Evolutionary conservation across 2,888 invertebrate genomes (phyloP).

Genomic region (Sesia bembeciformis): DNA sequence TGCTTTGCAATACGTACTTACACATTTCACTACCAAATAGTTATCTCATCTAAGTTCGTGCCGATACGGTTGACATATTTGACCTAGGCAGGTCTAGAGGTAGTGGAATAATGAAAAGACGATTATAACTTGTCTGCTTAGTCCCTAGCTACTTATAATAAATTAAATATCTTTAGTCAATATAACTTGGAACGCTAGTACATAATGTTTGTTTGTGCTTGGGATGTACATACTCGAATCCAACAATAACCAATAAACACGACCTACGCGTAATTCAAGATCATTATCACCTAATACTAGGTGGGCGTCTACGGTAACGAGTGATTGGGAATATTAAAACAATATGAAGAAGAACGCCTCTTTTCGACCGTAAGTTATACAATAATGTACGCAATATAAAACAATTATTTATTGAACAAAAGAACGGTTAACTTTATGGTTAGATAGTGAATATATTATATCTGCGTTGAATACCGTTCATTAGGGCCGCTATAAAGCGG

Average conservation of each 20-base stretch:
- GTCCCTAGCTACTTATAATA: too few relatives aligned
- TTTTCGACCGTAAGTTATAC: conserved; percentile 16
- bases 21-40: too few relatives aligned
- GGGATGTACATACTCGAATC: neutral
- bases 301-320: conserved; percentile 53
- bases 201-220: too few relatives aligned
- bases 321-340: conserved; percentile 57
- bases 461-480: conserved; percentile 52
- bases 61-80: too few relatives aligned
- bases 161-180: too few relatives aligned
- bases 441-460: too few relatives aligned
- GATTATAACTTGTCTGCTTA: too few relatives aligned
- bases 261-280: conserved; percentile 29
- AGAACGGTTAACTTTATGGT: conserved; percentile 44
- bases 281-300: conserved; percentile 41
- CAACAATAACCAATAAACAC: neutral
- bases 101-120: too few relatives aligned
- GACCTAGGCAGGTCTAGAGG: too few relatives aligned
- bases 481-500: conserved; percentile 49
- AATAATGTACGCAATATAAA: conserved; percentile 36
- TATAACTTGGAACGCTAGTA: too few relatives aligned
- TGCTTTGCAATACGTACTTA: too few relatives aligned
- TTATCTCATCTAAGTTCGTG: too few relatives aligned
- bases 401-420: conserved; percentile 31
- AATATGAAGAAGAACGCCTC: conserved; percentile 28